Evolutionary conservation across 2,888 invertebrate species (phyloP), one percentile per base, ranked within the genome.

Genomic region (Drosophila mettleri): DNA sequence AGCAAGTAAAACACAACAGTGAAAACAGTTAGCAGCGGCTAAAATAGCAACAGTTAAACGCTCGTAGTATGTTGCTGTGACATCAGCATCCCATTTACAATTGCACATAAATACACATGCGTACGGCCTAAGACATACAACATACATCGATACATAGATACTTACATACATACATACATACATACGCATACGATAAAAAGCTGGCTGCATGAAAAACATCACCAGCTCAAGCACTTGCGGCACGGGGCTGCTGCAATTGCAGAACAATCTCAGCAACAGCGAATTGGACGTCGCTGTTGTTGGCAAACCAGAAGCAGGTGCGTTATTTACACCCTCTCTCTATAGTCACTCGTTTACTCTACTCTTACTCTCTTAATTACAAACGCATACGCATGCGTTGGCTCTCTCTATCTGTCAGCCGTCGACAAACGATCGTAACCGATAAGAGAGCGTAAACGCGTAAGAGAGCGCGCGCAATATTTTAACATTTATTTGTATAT

Each of bases 131-230:
- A 14, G 1, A 41, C 20, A n/a, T 2, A n/a, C 41, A 4, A 64
- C 16, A 29, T 62, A 65, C n/a, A 52, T 14, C 14, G 3, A 49
- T n/a, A 31, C 36, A 69, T 9, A 45, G n/a, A 38, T 24, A 55
- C 14, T 27, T 12, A 24, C 2, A 24, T 39, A 20, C 18, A 12
- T 14, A 7, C 16, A 16, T 36, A 33, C 10, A 10, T n/a, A 63
- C n/a, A 51, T 45, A 64, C 22, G 33, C 18, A 27, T 16, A 59
- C 22, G 34, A 12, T 52, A 22, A 49, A 60, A 76, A 79, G 64
- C 76, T 81, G 81, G 84, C 89, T 90, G 90, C 88, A 90, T 91
- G 90, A 90, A 90, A 91, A 90, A 90, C 86, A 90, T 90, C 75
- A 90, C 91, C 69, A 90, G 90, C 80, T 85, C 90, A 55, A 86